A percentile compares a stretch with the other conserved stretches of the same genome.
These are phyloP conservation scores for Pseudorectes ferrugineus DNA, from an alignment of 2,113 vertebrate species.

Conservation along the genomic window DNA sequence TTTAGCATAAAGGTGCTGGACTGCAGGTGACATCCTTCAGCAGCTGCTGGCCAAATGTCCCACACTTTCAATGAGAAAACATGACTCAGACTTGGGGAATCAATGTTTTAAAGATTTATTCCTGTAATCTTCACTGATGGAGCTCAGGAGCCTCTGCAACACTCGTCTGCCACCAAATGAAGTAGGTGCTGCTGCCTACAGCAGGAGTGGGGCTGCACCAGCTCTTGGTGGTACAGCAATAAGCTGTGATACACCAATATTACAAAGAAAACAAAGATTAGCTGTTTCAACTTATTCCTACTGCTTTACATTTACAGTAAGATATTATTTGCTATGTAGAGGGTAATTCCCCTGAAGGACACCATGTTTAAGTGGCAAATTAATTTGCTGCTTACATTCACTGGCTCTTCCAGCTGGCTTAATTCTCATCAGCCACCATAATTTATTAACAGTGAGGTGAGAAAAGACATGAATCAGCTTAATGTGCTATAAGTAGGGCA, in stretches of 20 bases:
- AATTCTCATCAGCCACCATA: constrained; percentile 75
- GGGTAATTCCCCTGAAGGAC: constrained; percentile 30
- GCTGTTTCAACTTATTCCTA: background rate
- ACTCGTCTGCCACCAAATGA: background rate
- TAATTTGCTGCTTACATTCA: constrained; percentile 66
- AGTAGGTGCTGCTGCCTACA: background rate
- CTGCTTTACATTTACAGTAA: background rate
- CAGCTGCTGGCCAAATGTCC: background rate
- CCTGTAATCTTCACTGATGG: background rate
- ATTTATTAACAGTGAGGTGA: constrained; percentile 81
- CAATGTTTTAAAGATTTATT: background rate
- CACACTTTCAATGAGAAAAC: background rate
- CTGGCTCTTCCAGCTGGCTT: constrained; percentile 69
- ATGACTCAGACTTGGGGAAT: background rate
- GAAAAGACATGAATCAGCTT: constrained; percentile 83
- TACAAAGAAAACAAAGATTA: constrained; percentile 7
- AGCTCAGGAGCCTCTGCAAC: background rate
- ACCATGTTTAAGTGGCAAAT: constrained; percentile 65
- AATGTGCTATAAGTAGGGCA: constrained; percentile 82
- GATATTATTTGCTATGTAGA: background rate
- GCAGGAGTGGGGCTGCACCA: background rate
- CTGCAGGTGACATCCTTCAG: background rate
- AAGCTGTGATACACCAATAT: background rate
- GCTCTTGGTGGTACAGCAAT: background rate
- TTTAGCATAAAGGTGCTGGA: background rate